phyloP scores from a whole-genome alignment of 2,888 invertebrate genomes.

The Ligdia adustata region DNA sequence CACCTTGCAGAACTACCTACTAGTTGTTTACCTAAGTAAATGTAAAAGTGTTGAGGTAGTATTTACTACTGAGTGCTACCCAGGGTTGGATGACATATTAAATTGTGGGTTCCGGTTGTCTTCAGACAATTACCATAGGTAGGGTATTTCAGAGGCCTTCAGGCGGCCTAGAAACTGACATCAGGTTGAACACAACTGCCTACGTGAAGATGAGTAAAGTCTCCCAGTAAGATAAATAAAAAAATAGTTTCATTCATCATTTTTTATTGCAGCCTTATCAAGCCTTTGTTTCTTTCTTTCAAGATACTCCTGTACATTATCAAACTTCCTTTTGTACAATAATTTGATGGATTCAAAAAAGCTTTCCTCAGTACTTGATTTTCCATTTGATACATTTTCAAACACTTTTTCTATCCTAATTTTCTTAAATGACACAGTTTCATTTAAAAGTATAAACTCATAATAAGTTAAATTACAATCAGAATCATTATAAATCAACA shows the following conservation, averaged over 20 bases:
- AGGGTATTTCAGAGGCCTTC: no score
- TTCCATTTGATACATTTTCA: constrained; percentile 37
- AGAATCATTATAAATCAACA: constrained; percentile 65
- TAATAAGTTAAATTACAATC: constrained; percentile 61
- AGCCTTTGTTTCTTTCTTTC: constrained; percentile 89
- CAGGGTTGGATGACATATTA: no score
- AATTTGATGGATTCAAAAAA: constrained; percentile 73
- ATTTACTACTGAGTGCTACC: no score
- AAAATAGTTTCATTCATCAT: constrained; percentile 15
- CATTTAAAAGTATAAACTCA: constrained; percentile 49
- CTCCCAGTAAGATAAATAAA: no score
- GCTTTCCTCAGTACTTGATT: constrained; percentile 35
- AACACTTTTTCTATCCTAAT: constrained; percentile 54
- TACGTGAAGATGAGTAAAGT: no score
- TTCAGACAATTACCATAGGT: no score
- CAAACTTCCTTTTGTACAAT: constrained; percentile 91
- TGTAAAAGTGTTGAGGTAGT: no score
- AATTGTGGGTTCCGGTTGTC: no score
- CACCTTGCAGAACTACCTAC: no score
- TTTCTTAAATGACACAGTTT: constrained; percentile 43
- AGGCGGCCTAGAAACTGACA: no score
- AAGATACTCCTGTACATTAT: constrained; percentile 91
- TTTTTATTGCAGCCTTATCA: constrained; percentile 67
- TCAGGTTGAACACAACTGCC: no score
- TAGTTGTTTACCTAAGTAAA: no score